Conservation (phyloP, 2,113 vertebrate genomes). For the Bos javanicus region DNA sequence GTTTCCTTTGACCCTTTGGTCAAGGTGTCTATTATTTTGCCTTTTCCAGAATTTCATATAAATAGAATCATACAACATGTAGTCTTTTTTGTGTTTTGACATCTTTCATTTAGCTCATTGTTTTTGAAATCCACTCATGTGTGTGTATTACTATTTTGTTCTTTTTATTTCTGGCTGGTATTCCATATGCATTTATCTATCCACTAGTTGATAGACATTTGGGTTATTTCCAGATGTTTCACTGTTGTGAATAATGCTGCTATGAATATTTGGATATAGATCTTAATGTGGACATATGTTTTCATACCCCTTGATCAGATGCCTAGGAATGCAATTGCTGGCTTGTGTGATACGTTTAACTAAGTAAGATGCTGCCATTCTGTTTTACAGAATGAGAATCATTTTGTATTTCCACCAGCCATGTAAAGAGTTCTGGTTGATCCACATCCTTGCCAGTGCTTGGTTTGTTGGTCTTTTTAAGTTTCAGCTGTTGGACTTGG, state of each 20-base stretch:
- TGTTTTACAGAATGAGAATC: background rate
- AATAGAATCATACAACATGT: background rate
- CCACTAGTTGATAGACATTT: background rate
- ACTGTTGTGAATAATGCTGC: background rate
- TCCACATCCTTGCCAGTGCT: background rate
- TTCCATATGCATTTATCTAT: background rate
- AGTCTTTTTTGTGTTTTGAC: background rate
- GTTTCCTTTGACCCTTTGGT: background rate
- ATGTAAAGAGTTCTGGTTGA: background rate
- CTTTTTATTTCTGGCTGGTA: background rate
- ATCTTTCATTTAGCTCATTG: background rate
- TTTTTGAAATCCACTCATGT: background rate
- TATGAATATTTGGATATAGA: background rate
- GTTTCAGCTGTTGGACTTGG: background rate
- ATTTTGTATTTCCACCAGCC: background rate
- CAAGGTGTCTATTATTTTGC: background rate
- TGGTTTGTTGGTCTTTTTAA: background rate
- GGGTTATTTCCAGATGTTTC: background rate
- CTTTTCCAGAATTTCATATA: background rate
- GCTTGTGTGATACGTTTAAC: background rate
- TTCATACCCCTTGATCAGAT: background rate
- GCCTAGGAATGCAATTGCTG: background rate
- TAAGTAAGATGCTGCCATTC: background rate
- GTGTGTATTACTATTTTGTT: background rate
- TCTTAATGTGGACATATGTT: background rate